A percentile compares a stretch with the other conserved stretches of the same genome.
Conservation (phyloP, 2,113 vertebrate species). For the Hemiscyllium ocellatum region DNA sequence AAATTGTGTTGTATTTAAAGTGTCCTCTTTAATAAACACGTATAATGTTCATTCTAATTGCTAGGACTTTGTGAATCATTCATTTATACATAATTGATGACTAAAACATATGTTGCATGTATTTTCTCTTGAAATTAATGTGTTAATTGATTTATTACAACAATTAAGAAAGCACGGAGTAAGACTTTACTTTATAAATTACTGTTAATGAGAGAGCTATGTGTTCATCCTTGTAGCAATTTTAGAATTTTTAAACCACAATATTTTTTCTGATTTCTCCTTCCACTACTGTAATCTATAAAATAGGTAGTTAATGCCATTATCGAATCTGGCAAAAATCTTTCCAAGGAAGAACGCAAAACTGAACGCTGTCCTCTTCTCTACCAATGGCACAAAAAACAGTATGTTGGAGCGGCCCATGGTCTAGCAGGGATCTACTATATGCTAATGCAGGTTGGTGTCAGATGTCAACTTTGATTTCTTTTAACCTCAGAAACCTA, state of each 20-base stretch:
- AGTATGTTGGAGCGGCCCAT: conserved; percentile 89
- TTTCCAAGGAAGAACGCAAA: conserved; percentile 81
- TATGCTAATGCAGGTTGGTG: conserved; percentile 81
- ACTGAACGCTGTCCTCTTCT: conserved; percentile 82
- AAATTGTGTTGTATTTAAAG: not conserved
- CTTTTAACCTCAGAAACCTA: not conserved
- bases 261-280: not conserved
- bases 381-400: conserved; percentile 94
- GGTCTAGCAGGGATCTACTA: conserved; percentile 87
- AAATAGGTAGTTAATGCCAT: conserved; percentile 75
- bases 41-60: not conserved
- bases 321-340: conserved; percentile 78
- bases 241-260: not conserved
- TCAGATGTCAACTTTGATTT: conserved; percentile 22
- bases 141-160: not conserved
- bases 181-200: conserved; percentile 15
- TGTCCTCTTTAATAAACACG: not conserved
- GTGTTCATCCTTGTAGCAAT: not conserved
- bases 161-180: not conserved
- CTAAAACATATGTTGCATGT: not conserved
- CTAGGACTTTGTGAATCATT: not conserved
- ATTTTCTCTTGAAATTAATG: not conserved
- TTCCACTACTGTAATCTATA: not conserved
- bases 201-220: not conserved
- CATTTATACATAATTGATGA: not conserved